Evolutionary conservation across 2,888 invertebrate species (phyloP).

Genomic region (Galeruca laticollis): DNA sequence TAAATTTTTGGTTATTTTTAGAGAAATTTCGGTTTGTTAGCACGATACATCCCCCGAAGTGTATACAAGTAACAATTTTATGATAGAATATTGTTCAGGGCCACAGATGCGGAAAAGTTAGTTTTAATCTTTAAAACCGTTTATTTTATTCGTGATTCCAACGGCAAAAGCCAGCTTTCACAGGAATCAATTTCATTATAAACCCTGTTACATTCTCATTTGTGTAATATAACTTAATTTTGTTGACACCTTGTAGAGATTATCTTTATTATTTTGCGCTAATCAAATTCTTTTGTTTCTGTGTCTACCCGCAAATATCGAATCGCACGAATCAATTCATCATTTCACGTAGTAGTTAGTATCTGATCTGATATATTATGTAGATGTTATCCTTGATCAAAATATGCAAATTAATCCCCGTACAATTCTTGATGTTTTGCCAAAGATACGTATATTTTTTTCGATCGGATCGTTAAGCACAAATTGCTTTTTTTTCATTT

Average conservation of each 20-base stretch:
- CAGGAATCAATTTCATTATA: too few relatives aligned
- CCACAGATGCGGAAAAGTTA: too few relatives aligned
- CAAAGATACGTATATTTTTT: conserved; percentile 38
- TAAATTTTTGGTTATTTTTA: too few relatives aligned
- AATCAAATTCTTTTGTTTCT: neutral
- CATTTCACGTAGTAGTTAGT: conserved; percentile 26
- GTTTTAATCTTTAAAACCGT: too few relatives aligned
- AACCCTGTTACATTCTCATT: too few relatives aligned
- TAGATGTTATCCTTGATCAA: conserved; percentile 34
- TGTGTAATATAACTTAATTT: neutral
- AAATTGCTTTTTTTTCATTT: conserved; percentile 48
- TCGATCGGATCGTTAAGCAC: conserved; percentile 48
- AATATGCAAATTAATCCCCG: conserved; percentile 39
- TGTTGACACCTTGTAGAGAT: neutral
- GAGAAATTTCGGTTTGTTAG: too few relatives aligned
- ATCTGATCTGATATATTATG: conserved; percentile 29
- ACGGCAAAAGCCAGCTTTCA: too few relatives aligned
- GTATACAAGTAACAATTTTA: too few relatives aligned
- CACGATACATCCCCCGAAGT: too few relatives aligned
- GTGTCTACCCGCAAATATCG: neutral
- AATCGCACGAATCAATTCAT: conserved; percentile 3
- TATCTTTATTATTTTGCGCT: neutral
- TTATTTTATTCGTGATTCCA: too few relatives aligned
- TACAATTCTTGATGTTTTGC: conserved; percentile 37
- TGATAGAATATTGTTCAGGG: too few relatives aligned